Base-by-base conservation (phyloP, 2,888 invertebrate species). In the Brachypalpus laphriformis region DNA sequence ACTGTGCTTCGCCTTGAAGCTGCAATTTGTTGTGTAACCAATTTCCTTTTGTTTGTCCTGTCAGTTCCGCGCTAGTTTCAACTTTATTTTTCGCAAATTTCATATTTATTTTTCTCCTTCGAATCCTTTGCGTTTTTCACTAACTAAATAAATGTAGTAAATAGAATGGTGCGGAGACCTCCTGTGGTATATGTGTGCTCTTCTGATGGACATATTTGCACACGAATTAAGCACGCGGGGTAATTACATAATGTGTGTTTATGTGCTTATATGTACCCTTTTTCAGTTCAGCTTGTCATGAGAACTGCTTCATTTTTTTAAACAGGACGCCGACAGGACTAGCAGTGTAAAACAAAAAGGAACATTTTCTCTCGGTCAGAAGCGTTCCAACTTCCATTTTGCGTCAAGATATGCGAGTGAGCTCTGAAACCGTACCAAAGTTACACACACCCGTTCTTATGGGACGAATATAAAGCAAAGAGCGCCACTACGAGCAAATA, bases 371-470 rank as follows among this genome's bases (percentile, higher is more conserved):
- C 51, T 16, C 75, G 81, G 85, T 85, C 85, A 85, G 45, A 71
- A 85, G 70, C 66, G 75, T 81, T 81, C 75, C 75, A 81, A 80
- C 59, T 81, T 76, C 70, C 70, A 61, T 76, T 71, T 81, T 76
- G 61, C 71, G 71, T 74, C 81, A 76, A 65, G 57, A 85, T 65
- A 85, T 85, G 85, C 85, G 81, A 85, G 81, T 61, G 71, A 75
- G 51, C 70, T n/a, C n/a, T 70, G 70, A 75, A 80, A 75, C 63
- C 65, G 49, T 61, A 70, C 74, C 57, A 78, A 66, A 63, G 18
- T 22, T 14, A 42, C 63, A 65, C 25, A 31, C 42, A 34, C 42
- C 59, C 40, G 28, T 56, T 51, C 22, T 61, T 14, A 56, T 37
- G 49, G n/a, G 37, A 54, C 57, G 42, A 54, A 63, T 37, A 45